Conservation (phyloP, 2,888 invertebrate genomes). For the Caprella mutica region DNA sequence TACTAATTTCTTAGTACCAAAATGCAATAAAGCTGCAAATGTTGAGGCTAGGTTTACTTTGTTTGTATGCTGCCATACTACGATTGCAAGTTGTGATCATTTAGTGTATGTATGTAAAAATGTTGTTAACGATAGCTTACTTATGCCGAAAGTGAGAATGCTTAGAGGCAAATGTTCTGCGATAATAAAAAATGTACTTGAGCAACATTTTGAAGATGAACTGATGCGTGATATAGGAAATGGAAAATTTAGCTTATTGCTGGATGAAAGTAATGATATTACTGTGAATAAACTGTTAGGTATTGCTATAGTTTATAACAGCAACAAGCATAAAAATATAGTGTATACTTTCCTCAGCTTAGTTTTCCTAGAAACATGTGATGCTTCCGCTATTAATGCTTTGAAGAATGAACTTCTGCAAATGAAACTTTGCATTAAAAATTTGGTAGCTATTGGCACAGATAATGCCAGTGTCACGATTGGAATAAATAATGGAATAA, state of each 20-base stretch:
- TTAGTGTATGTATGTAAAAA: too few species aligned
- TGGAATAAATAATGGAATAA: slow-evolving; percentile 14
- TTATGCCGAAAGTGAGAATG: too few species aligned
- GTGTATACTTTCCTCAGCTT: not conserved
- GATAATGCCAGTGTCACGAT: slow-evolving; percentile 18
- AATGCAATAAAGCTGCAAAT: too few species aligned
- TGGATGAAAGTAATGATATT: slow-evolving; percentile 8
- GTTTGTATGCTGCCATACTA: too few species aligned
- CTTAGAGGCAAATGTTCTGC: too few species aligned
- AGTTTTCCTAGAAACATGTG: not conserved
- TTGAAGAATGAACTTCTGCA: not conserved
- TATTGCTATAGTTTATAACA: not conserved
- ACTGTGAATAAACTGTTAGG: slow-evolving; percentile 10
- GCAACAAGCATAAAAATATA: not conserved
- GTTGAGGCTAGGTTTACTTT: too few species aligned
- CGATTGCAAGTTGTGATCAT: too few species aligned
- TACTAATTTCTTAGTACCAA: too few species aligned
- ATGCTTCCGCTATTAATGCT: not conserved
- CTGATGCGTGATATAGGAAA: slow-evolving; percentile 2
- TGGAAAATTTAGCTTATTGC: not conserved
- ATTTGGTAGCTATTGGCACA: slow-evolving; percentile 12
- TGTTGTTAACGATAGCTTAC: too few species aligned
- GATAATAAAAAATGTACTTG: too few species aligned
- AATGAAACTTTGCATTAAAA: slow-evolving; percentile 3
- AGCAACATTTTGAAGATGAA: slow-evolving; percentile 12